These are phyloP conservation scores for Columba guinea DNA, from an alignment of 2,797 vertebrate species.

Conservation along the genomic window DNA sequence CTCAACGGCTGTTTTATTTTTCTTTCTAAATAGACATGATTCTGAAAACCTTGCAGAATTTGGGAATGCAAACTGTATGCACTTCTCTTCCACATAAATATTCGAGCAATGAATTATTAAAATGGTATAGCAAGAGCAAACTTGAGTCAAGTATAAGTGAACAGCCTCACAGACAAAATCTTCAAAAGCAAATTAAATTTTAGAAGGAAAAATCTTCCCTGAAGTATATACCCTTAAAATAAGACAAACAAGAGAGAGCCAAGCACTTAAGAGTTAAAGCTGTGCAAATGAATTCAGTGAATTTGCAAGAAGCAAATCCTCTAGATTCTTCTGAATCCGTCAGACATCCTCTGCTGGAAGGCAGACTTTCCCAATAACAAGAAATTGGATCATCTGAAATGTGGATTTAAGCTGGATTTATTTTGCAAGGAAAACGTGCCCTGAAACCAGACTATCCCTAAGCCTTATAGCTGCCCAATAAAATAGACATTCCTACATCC, in stretches of 20 bases:
- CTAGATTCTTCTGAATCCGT: not conserved
- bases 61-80: not conserved
- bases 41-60: not conserved
- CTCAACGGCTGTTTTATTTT: not conserved
- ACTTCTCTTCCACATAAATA: not conserved
- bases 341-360: not conserved
- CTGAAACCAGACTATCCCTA: not conserved
- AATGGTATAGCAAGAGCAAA: not conserved
- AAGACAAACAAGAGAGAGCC: not conserved
- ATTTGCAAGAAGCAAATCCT: not conserved
- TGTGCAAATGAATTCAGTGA: not conserved
- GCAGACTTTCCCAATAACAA: not conserved
- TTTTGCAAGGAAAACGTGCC: not conserved
- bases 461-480: not conserved
- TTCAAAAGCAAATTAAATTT: not conserved
- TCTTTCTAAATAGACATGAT: not conserved
- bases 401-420: not conserved
- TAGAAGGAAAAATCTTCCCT: not conserved
- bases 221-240: not conserved
- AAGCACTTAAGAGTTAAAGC: not conserved
- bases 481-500: not conserved
- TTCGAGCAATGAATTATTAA: not conserved
- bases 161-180: not conserved
- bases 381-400: not conserved
- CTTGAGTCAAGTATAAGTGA: not conserved